Conservation (phyloP, 2,113 vertebrate genomes). For the Uria aalge region DNA sequence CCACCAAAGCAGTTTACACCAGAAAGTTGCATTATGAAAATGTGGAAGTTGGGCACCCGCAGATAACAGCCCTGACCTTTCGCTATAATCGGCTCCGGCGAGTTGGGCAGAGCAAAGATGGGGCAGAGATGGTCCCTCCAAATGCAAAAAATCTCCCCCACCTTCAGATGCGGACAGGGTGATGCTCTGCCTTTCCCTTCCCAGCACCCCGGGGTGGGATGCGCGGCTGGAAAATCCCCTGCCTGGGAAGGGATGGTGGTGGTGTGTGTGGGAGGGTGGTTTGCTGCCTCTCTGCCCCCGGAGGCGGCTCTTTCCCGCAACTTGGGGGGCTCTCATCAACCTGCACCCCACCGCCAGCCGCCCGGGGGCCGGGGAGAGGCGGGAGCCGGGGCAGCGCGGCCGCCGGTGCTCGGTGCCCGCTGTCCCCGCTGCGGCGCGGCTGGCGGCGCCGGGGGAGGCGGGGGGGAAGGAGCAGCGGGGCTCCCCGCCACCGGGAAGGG, state of each 20-base stretch:
- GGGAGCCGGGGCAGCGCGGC: neutral
- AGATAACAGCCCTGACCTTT: conserved; percentile 43
- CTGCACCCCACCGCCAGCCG: neutral
- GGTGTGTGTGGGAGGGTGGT: too few species aligned
- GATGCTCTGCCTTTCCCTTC: neutral
- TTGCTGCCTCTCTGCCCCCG: neutral
- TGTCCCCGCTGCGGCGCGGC: neutral
- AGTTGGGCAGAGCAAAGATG: neutral
- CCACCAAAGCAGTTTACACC: neutral
- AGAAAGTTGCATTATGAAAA: conserved; percentile 52
- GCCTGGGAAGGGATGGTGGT: too few species aligned
- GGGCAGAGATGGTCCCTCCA: neutral
- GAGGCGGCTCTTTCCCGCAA: neutral
- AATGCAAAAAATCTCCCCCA: neutral
- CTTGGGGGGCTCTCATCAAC: neutral
- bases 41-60: conserved; percentile 48
- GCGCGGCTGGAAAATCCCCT: neutral
- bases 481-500: neutral
- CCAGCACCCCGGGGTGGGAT: neutral
- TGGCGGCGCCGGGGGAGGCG: neutral
- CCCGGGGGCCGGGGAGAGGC: neutral
- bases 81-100: neutral
- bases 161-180: neutral
- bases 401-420: neutral
- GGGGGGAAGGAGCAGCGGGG: neutral